Evolutionary conservation across 2,113 vertebrate species (phyloP).

Genomic region (Prochilodus magdalenae): DNA sequence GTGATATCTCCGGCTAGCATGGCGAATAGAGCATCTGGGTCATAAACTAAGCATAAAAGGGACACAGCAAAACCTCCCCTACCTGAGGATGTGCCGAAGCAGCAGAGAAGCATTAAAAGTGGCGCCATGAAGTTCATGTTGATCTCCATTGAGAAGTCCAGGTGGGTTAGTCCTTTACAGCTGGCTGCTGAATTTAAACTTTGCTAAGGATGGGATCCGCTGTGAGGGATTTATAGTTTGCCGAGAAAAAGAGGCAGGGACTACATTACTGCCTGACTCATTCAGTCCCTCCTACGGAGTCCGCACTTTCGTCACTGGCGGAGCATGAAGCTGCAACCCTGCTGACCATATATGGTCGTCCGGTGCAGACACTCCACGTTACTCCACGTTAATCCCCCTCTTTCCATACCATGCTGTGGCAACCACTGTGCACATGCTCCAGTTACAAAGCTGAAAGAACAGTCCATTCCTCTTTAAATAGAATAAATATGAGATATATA

Average conservation of each 20-base stretch:
- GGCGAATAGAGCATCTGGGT: neutral
- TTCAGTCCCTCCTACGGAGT: neutral
- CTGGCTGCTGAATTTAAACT: neutral
- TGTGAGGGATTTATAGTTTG: neutral
- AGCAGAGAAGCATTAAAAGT: neutral
- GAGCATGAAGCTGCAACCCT: too few relatives aligned
- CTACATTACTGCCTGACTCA: neutral
- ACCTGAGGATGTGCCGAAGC: slow-evolving; percentile 31
- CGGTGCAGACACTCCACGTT: neutral
- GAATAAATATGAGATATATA: too few relatives aligned
- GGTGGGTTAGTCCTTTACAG: neutral
- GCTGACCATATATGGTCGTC: slow-evolving; percentile 43
- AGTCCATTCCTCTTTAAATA: too few relatives aligned
- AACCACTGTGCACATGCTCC: too few relatives aligned
- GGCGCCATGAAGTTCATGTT: neutral
- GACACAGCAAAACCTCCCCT: neutral
- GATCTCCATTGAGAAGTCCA: neutral
- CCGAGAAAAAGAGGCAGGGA: neutral
- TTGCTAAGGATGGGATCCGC: too few relatives aligned
- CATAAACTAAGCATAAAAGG: too few relatives aligned
- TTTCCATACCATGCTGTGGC: too few relatives aligned
- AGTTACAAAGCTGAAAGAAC: too few relatives aligned
- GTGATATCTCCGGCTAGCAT: neutral
- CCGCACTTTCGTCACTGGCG: neutral
- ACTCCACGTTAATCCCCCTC: too few relatives aligned